phyloP scores from a whole-genome alignment of 1,140 invertebrate species.

The Drosophila ficusphila region DNA sequence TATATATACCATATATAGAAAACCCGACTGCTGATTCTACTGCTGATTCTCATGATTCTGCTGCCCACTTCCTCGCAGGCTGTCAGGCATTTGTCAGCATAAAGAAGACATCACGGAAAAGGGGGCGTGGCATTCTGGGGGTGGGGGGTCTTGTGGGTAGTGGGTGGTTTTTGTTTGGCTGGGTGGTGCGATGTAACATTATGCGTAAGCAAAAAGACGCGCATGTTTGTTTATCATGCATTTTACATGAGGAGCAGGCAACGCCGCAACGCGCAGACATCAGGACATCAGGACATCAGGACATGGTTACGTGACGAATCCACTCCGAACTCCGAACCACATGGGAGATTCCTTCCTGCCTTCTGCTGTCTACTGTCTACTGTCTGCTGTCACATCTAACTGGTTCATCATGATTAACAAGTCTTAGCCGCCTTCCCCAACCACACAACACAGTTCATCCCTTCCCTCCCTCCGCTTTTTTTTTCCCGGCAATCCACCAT shows the following conservation, averaged over 20 bases:
- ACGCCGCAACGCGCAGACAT: neutral
- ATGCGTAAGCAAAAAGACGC: slow-evolving; percentile 67
- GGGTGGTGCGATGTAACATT: slow-evolving; percentile 18
- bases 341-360: slow-evolving; percentile 14
- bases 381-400: slow-evolving; percentile 58
- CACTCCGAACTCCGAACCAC: neutral
- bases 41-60: too few relatives aligned
- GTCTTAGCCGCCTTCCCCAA: slow-evolving; percentile 14
- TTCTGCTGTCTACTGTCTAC: too few relatives aligned
- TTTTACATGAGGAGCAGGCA: slow-evolving; percentile 52
- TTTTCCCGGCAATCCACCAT: neutral
- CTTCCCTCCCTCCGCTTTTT: too few relatives aligned
- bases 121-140: neutral
- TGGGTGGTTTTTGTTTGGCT: neutral
- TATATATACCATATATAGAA: too few relatives aligned
- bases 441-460: too few relatives aligned
- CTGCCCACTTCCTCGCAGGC: neutral
- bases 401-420: slow-evolving; percentile 80
- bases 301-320: neutral
- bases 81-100: slow-evolving; percentile 67
- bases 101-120: slow-evolving; percentile 46
- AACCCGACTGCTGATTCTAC: too few relatives aligned
- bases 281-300: neutral
- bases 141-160: neutral
- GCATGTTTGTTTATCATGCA: slow-evolving; percentile 66